These are phyloP conservation scores for Lasiurus borealis DNA, from an alignment of 2,113 vertebrate genomes.

Conservation along the genomic window DNA sequence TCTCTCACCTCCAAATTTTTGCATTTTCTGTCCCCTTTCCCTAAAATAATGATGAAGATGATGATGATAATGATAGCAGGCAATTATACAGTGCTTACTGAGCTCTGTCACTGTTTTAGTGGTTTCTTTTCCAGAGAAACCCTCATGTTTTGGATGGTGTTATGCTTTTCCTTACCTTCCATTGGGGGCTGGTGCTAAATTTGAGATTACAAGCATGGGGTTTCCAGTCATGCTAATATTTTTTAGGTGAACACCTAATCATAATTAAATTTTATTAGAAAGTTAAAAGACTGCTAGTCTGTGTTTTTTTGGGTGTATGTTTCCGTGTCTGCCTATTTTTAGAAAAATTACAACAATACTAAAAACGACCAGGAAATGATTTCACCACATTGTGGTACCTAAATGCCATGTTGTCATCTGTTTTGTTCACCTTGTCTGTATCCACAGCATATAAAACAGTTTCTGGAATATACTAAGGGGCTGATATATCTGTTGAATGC, in stretches of 20 bases:
- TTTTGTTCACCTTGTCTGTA: background rate
- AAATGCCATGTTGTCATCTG: background rate
- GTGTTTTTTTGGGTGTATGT: background rate
- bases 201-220: background rate
- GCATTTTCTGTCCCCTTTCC: background rate
- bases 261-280: slow-evolving; percentile 39
- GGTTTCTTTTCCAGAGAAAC: background rate
- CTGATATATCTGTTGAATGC: background rate
- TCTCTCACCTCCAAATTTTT: background rate
- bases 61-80: fast-evolving
- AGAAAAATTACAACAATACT: slow-evolving; percentile 37
- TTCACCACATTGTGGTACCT: background rate
- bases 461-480: background rate
- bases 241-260: background rate
- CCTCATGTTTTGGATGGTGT: background rate
- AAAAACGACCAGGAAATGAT: slow-evolving; percentile 42
- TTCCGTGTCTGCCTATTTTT: slow-evolving; percentile 26
- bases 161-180: background rate
- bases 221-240: background rate
- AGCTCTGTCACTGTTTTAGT: background rate
- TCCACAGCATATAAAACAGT: background rate
- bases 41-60: background rate
- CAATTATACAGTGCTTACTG: too few relatives aligned
- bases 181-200: background rate
- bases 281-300: slow-evolving; percentile 20